phyloP scores from a whole-genome alignment of 2,797 vertebrate genomes.

The Paramormyrops hopkinsi region DNA sequence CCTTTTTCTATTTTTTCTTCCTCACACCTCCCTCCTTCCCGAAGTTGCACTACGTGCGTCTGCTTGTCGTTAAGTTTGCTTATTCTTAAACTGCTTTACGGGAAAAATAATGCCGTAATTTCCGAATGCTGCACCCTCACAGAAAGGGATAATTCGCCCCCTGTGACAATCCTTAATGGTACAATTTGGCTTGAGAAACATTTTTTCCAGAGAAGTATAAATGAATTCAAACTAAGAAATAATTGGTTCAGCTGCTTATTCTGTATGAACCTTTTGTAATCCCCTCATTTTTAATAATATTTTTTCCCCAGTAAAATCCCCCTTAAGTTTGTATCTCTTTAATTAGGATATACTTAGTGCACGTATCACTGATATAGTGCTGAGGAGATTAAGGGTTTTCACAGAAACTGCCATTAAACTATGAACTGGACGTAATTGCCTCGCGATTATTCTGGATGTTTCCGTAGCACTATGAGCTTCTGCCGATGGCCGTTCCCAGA shows the following conservation, averaged over 20 bases:
- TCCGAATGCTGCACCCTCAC: neutral
- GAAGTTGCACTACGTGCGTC: constrained; percentile 27
- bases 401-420: neutral
- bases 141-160: neutral
- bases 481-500: neutral
- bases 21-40: neutral
- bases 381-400: neutral
- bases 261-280: constrained; percentile 11
- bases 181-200: constrained; percentile 1
- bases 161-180: constrained; percentile 1
- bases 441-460: neutral
- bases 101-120: constrained; percentile 14
- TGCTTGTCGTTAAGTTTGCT: constrained; percentile 32
- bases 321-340: neutral
- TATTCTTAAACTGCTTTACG: constrained; percentile 36
- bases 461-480: neutral
- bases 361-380: neutral
- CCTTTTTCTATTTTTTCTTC: constrained; percentile 7
- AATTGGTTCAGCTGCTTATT: constrained; percentile 14
- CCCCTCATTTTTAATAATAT: neutral
- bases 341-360: constrained; percentile 10
- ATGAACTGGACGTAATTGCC: constrained; percentile 11
- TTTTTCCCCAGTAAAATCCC: neutral
- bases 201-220: neutral
- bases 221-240: constrained; percentile 14